phyloP scores from a whole-genome alignment of 2,797 vertebrate species.

The Rhinoraja longicauda region DNA sequence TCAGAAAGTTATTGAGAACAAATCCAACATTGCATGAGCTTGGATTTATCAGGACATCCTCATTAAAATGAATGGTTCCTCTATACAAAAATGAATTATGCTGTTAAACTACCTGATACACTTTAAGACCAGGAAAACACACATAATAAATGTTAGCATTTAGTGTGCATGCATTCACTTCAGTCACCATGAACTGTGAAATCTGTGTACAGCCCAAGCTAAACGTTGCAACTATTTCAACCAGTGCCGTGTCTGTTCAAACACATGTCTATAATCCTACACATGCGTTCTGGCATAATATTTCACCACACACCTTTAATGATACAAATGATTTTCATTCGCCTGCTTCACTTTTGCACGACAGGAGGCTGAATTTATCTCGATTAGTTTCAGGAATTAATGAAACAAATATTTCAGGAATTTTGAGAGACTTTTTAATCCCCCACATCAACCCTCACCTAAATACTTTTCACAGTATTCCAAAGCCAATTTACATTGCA shows the following conservation, averaged over 20 bases:
- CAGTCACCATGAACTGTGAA: conserved; percentile 5
- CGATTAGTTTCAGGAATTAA: background rate
- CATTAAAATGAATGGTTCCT: background rate
- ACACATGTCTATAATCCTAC: background rate
- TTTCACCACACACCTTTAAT: background rate
- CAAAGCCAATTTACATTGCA: too few species aligned
- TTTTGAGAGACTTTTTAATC: background rate
- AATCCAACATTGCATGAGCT: background rate
- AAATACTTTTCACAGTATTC: background rate
- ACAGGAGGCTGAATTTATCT: background rate
- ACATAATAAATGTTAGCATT: background rate
- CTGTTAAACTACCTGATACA: background rate
- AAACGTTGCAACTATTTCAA: background rate
- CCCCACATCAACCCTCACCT: too few species aligned
- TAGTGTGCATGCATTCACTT: background rate
- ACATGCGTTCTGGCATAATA: background rate
- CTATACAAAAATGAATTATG: background rate
- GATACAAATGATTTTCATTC: background rate
- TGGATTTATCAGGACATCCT: background rate
- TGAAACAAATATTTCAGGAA: background rate
- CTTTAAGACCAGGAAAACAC: background rate
- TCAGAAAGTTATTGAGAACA: background rate
- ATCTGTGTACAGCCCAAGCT: background rate
- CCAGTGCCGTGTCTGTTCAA: background rate
- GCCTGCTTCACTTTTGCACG: background rate